Base-by-base conservation (phyloP, 2,888 invertebrate species). In the Zygaena filipendulae region DNA sequence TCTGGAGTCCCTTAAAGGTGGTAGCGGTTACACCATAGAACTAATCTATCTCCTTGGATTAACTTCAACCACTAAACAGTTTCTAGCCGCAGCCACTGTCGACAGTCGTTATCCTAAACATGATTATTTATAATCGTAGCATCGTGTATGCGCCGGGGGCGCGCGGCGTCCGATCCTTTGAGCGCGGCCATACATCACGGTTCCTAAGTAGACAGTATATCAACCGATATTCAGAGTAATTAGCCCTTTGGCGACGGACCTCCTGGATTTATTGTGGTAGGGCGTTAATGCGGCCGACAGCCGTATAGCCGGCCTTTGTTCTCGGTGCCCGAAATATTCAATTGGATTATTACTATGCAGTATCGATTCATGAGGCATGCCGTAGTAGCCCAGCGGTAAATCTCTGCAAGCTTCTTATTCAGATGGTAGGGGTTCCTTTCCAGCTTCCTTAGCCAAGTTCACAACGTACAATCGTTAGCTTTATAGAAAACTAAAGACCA, bases 181-280 rank as follows among this genome's bases (percentile, higher is more conserved):
- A 62, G 50, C 49, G 52, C 41, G 47, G 45, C 60, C 77, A 77
- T 79, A 75, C 74, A 79, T 79, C 79, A 79, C 75, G 47, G 49
- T 32, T 51, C 55, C 67, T 77, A 79, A 77, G 79, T 79, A 79
- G 77, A 77, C 77, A 79, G 72, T 77, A 75, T 75, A 79, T 79
- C 77, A 77, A 70, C 70, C 59, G 60, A 64, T 68, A 71, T 67
- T 59, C 56, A 49, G 69, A 74, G 75, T 79, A 79, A 79, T 79
- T 79, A 79, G 79, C 66, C 79, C 77, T 42, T 49, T 75, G 69
- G 79, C 75, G 77, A 75, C 74, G 63, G 70, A 71, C 66, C 69
- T 60, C 66, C 66, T 57, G 69, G 69, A 77, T 79, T 79, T 77
- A 77, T 75, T 59, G 70, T 63, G 52, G 63, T 62, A 60, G 70